Conservation (phyloP, 1,140 invertebrate species). For the Sogatella furcifera region DNA sequence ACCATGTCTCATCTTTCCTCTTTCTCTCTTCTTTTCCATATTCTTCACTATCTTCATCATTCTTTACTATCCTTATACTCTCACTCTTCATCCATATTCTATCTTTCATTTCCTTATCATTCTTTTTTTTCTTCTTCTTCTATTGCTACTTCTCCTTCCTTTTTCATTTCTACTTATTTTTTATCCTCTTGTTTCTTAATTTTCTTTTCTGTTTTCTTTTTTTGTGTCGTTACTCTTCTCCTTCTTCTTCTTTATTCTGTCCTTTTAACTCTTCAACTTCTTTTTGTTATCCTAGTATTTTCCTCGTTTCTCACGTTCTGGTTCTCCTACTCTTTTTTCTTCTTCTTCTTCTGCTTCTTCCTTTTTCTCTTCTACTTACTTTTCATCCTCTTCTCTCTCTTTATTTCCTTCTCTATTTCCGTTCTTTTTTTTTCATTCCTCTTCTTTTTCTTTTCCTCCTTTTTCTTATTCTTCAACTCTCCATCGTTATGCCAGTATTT, state of each 20-base stretch:
- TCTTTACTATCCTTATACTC: not conserved
- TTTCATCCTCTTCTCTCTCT: not conserved
- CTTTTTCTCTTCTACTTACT: too few relatives aligned
- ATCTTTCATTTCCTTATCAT: not conserved
- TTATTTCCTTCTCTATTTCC: not conserved
- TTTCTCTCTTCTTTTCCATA: not conserved
- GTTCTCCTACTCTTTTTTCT: too few relatives aligned
- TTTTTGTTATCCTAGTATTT: too few relatives aligned
- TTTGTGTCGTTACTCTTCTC: too few relatives aligned
- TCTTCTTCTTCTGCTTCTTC: too few relatives aligned
- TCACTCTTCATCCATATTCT: not conserved
- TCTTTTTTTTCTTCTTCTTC: not conserved
- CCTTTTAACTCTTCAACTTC: too few relatives aligned
- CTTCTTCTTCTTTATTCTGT: too few relatives aligned
- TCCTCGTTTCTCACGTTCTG: too few relatives aligned
- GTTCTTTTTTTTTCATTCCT: not conserved
- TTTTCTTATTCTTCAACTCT: not conserved
- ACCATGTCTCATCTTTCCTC: not conserved
- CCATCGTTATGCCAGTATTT: not conserved
- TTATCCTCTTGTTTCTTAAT: too few relatives aligned
- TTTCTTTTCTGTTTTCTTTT: too few relatives aligned
- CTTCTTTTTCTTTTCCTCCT: not conserved
- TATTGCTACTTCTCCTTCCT: too few relatives aligned
- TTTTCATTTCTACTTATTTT: too few relatives aligned
- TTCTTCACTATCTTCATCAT: not conserved